phyloP scores from a whole-genome alignment of 2,113 vertebrate species.

The Eurypyga helias region DNA sequence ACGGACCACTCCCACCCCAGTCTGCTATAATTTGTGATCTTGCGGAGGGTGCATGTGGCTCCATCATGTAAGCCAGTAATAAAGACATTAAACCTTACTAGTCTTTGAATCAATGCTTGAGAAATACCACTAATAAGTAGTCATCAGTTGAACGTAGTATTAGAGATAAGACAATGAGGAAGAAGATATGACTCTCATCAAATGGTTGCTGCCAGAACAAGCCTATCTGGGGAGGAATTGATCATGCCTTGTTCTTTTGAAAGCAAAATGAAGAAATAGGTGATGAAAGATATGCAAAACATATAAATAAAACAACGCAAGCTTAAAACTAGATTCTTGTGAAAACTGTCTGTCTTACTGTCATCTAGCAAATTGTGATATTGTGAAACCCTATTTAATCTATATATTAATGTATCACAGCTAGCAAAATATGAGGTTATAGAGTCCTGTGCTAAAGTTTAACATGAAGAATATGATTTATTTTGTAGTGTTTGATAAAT shows the following conservation, averaged over 20 bases:
- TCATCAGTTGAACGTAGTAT: neutral
- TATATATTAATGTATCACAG: neutral
- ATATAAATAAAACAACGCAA: neutral
- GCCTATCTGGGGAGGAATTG: neutral
- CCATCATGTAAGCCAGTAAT: neutral
- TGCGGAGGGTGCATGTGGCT: neutral
- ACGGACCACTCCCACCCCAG: accelerated
- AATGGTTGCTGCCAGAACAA: neutral
- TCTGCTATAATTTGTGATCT: neutral
- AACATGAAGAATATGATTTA: neutral
- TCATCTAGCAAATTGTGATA: neutral
- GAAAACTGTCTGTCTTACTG: neutral
- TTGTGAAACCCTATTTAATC: neutral
- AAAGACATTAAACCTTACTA: neutral
- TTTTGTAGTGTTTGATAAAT: neutral
- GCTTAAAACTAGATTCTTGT: neutral
- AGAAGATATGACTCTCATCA: neutral
- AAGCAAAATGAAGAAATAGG: neutral
- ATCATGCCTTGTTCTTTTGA: neutral
- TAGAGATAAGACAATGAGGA: neutral
- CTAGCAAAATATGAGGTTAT: neutral
- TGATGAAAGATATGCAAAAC: neutral
- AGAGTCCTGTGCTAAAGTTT: neutral
- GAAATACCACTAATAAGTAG: neutral
- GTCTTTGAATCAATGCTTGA: neutral